These are phyloP conservation scores for Onychostruthus taczanowskii DNA, from an alignment of 2,113 vertebrate genomes.

Conservation along the genomic window DNA sequence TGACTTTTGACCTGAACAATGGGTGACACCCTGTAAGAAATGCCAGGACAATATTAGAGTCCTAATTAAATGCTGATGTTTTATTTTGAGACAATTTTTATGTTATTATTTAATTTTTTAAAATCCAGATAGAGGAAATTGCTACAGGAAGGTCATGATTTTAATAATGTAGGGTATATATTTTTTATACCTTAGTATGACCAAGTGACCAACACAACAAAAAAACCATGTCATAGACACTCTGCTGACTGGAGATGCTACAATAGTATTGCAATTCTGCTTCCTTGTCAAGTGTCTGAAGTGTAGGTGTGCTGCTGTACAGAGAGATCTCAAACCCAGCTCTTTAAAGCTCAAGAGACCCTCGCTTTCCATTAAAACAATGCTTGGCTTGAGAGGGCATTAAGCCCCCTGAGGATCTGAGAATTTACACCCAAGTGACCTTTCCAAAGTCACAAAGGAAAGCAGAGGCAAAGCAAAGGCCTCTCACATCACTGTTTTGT, in stretches of 20 bases:
- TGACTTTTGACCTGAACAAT: neutral
- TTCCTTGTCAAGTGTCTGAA: neutral
- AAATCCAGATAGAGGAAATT: neutral
- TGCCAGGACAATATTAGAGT: neutral
- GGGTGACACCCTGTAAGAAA: neutral
- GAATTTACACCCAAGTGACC: neutral
- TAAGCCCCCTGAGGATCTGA: neutral
- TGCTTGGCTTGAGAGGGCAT: neutral
- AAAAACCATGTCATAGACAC: neutral
- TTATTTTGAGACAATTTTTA: neutral
- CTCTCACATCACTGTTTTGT: neutral
- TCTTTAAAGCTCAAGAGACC: neutral
- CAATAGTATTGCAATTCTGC: neutral
- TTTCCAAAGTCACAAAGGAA: neutral
- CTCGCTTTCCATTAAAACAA: neutral
- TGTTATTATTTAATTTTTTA: neutral
- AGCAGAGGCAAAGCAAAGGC: neutral
- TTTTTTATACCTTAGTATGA: neutral
- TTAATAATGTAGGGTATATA: neutral
- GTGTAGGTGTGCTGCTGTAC: neutral
- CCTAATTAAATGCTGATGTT: neutral
- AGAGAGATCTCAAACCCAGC: neutral
- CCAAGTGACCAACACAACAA: neutral
- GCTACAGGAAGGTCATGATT: neutral
- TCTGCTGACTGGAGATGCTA: neutral